Percentiles rank a stretch among this genome's conserved stretches.
Evolutionary conservation across 2,113 vertebrate species (phyloP).

Genomic region (Columbina picui): DNA sequence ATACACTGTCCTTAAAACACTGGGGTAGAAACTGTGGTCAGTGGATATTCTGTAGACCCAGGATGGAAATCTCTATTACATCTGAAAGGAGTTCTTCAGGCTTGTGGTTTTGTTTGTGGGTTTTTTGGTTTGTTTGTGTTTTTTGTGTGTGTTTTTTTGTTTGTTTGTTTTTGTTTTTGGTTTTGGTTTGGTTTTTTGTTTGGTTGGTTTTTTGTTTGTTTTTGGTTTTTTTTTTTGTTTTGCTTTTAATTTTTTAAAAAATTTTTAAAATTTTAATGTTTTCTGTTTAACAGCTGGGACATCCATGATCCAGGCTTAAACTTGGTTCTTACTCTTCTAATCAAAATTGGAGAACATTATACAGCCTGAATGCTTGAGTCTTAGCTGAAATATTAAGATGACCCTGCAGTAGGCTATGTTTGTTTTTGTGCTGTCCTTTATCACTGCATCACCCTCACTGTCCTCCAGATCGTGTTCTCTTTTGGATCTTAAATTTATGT

Average conservation of each 20-base stretch:
- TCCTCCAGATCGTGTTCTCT: not conserved
- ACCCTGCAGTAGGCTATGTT: not conserved
- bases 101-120: fast-evolving
- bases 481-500: not conserved
- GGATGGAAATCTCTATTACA: not conserved
- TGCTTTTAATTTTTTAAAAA: not conserved
- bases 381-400: not conserved
- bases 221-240: not conserved
- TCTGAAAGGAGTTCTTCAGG: not conserved
- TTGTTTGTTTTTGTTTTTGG: too few species aligned
- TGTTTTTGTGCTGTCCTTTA: not conserved
- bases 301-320: not conserved
- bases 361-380: not conserved
- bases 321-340: not conserved
- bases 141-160: too few species aligned
- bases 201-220: too few species aligned
- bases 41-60: not conserved
- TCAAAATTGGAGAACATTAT: not conserved
- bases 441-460: not conserved
- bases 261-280: too few species aligned
- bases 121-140: too few species aligned
- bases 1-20: not conserved
- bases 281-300: not conserved
- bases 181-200: too few species aligned
- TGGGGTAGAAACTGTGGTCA: not conserved